Evolutionary conservation across 2,797 vertebrate species (phyloP).

Genomic region (Pelochelys cantorii): DNA sequence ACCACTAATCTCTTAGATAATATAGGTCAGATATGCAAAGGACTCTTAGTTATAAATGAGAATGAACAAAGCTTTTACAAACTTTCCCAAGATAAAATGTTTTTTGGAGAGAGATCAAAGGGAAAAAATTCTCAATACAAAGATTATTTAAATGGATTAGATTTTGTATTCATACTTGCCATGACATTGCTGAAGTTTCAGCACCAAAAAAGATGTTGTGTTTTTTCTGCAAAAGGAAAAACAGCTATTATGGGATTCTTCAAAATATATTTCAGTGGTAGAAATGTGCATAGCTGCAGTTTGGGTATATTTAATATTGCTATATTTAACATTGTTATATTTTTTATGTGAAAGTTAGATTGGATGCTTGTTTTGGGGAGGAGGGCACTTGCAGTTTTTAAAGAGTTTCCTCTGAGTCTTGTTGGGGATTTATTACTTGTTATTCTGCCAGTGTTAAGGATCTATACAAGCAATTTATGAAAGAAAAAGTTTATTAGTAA

Average conservation of each 20-base stretch:
- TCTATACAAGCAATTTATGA: not conserved
- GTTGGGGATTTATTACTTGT: not conserved
- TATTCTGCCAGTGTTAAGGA: not conserved
- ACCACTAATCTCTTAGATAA: no score
- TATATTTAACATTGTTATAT: not conserved
- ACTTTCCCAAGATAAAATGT: conserved; percentile 36
- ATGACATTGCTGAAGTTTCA: conserved; percentile 36
- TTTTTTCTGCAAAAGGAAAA: conserved; percentile 46
- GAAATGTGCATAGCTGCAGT: not conserved
- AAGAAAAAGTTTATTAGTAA: not conserved
- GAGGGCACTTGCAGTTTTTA: not conserved
- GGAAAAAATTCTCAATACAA: conserved; percentile 9
- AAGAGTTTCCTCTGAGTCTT: not conserved
- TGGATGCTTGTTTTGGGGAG: not conserved
- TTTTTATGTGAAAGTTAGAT: not conserved
- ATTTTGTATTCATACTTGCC: conserved; percentile 40
- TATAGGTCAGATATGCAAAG: conserved; percentile 41
- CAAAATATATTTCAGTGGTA: not conserved
- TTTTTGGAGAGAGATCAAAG: conserved; percentile 64
- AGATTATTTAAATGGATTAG: conserved; percentile 39
- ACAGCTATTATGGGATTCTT: not conserved
- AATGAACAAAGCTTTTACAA: conserved; percentile 57
- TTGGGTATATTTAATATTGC: not conserved
- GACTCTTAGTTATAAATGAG: conserved; percentile 32
- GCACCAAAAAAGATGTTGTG: conserved; percentile 26